These are phyloP conservation scores for Pipra filicauda DNA, from an alignment of 2,113 vertebrate species.

Conservation along the genomic window DNA sequence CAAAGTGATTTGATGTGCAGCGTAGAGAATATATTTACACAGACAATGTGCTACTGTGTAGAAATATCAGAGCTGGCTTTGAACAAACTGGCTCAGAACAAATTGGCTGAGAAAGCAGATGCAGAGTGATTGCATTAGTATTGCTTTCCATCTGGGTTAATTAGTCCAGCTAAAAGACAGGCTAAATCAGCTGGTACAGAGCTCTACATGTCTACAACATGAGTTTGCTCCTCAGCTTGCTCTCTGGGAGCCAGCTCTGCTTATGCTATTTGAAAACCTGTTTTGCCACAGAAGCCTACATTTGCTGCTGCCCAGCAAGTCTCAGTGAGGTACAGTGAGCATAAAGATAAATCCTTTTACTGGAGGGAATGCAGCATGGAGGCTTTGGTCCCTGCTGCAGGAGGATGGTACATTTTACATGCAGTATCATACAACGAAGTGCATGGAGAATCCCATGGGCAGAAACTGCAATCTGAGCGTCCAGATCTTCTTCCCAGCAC, in stretches of 20 bases:
- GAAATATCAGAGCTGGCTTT: background rate
- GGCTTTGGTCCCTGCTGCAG: background rate
- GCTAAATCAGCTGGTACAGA: background rate
- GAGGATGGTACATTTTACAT: background rate
- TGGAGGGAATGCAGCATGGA: background rate
- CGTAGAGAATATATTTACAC: background rate
- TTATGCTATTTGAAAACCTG: background rate
- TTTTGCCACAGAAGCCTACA: background rate
- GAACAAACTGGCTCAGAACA: background rate
- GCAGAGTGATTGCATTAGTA: background rate
- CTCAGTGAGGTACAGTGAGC: background rate
- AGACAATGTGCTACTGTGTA: background rate
- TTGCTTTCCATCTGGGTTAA: background rate
- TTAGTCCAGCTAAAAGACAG: background rate
- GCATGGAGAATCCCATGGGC: background rate
- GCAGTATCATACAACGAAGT: background rate
- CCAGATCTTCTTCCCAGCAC: rapidly evolving
- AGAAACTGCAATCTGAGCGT: background rate
- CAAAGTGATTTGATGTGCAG: background rate
- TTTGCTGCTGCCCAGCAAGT: background rate
- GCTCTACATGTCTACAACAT: background rate
- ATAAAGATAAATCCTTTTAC: background rate
- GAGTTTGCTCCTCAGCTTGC: background rate
- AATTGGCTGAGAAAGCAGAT: background rate
- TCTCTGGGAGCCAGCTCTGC: background rate